Evolutionary conservation across 2,888 invertebrate genomes (phyloP), one percentile per base, ranked within the genome.

Genomic region (Apotomis betuletana): DNA sequence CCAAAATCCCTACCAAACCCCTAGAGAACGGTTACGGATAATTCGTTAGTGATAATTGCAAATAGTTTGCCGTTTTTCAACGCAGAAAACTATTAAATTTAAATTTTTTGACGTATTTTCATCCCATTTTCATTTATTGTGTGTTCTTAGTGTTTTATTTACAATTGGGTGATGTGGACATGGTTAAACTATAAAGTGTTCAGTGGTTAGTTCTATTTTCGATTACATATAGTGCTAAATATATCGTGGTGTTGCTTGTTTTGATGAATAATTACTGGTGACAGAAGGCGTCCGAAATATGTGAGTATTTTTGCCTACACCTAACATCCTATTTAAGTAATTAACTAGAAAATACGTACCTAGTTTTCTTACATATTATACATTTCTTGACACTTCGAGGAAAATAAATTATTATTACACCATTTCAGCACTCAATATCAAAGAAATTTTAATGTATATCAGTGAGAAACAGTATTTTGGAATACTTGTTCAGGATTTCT

Each of bases 161-260:
- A 82, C 80, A 82, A 81, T 82, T 81, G 77, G 76, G 81, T 80
- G 76, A 85, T 83, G 86, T 89, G 90, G 90, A 88, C 84, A 82
- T 77, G 80, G 79, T 80, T 82, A 76, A 75, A 75, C 77, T 77
- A 75, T 76, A 74, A 72, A 77, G 84, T 85, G 82, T 80, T 79
- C 78, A 80, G 85, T 91, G 87, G 75, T 80, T 81, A 74, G 78
- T 84, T 89, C 90, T 92, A 91, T 91, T 92, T 91, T 85, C 85
- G 90, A 91, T 87, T 82, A 79, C 83, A 80, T 82, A 86, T 84
- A 79, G 81, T 82, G 85, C 90, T 91, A 91, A 86, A 87, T 86
- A 83, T 90, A 90, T 77, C 84, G 74, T 74, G 77, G 79, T 81
- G 81, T 80, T 76, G 77, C 77, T 80, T 81, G 81, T 85, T 85